These are phyloP conservation scores for Erebia aethiops DNA, from an alignment of 2,888 invertebrate genomes.

Conservation along the genomic window DNA sequence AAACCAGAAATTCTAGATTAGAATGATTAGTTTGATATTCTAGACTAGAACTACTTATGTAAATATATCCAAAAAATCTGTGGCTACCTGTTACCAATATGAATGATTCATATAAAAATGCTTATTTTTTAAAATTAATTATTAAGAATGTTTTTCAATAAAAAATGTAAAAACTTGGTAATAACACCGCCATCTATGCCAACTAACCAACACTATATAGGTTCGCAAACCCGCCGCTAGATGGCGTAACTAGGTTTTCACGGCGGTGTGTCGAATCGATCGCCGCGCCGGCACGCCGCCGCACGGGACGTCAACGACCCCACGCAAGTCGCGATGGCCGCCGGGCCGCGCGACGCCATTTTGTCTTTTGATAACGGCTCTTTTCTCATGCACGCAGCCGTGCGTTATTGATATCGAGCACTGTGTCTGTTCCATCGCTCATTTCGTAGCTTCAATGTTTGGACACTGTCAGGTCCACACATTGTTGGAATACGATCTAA, in stretches of 20 bases:
- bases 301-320: constrained; percentile 70
- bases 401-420: constrained; percentile 20
- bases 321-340: constrained; percentile 52
- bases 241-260: constrained; percentile 59
- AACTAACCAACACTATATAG: neutral
- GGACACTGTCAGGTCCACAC: constrained; percentile 11
- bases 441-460: neutral
- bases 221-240: constrained; percentile 45
- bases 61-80: too few relatives aligned
- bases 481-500: constrained; percentile 24
- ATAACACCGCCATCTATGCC: constrained; percentile 54
- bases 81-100: too few relatives aligned
- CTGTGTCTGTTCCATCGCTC: constrained; percentile 26
- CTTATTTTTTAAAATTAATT: too few relatives aligned
- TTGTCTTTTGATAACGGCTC: constrained; percentile 66
- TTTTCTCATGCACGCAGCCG: constrained; percentile 42
- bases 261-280: constrained; percentile 53
- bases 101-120: too few relatives aligned
- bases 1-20: too few relatives aligned
- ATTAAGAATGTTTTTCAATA: too few relatives aligned
- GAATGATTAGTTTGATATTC: too few relatives aligned
- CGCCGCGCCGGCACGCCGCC: constrained; percentile 43
- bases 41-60: too few relatives aligned
- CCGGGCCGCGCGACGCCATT: constrained; percentile 67
- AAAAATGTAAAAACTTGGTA: neutral